Percentiles rank a stretch among this genome's conserved stretches.
phyloP scores from a whole-genome alignment of 2,797 vertebrate genomes.

The Myiotriccus ornatus region DNA sequence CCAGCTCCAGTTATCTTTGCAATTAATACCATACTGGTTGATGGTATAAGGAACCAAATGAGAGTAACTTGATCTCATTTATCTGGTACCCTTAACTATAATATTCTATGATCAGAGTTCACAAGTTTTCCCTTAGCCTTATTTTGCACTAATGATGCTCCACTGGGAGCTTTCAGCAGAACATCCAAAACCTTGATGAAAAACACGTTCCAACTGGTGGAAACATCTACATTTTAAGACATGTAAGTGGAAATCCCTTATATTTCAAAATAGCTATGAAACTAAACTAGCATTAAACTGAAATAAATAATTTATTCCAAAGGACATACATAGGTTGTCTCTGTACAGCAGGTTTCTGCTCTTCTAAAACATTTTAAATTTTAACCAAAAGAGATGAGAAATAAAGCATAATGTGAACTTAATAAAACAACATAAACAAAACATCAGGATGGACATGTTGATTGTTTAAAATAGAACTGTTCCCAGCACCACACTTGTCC shows the following conservation, averaged over 20 bases:
- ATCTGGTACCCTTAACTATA: neutral
- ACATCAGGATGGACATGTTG: neutral
- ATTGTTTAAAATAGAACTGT: neutral
- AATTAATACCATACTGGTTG: conserved; percentile 19
- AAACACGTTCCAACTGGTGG: neutral
- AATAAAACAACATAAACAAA: conserved; percentile 5
- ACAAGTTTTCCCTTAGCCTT: conserved; percentile 5
- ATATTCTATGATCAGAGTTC: neutral
- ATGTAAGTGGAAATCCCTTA: neutral
- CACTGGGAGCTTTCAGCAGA: neutral
- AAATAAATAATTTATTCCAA: neutral
- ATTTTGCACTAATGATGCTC: neutral
- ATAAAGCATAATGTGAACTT: neutral
- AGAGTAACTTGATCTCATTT: conserved; percentile 18
- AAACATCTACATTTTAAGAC: neutral
- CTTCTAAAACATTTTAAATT: neutral
- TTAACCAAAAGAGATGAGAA: neutral
- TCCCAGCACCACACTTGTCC: neutral
- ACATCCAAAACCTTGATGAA: neutral
- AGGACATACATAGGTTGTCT: neutral
- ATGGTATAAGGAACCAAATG: neutral
- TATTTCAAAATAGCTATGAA: neutral
- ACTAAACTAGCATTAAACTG: neutral
- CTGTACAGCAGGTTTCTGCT: neutral
- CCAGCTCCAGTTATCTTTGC: conserved; percentile 12